Evolutionary conservation across 2,113 vertebrate species (phyloP).

Genomic region (Leptosomus discolor): DNA sequence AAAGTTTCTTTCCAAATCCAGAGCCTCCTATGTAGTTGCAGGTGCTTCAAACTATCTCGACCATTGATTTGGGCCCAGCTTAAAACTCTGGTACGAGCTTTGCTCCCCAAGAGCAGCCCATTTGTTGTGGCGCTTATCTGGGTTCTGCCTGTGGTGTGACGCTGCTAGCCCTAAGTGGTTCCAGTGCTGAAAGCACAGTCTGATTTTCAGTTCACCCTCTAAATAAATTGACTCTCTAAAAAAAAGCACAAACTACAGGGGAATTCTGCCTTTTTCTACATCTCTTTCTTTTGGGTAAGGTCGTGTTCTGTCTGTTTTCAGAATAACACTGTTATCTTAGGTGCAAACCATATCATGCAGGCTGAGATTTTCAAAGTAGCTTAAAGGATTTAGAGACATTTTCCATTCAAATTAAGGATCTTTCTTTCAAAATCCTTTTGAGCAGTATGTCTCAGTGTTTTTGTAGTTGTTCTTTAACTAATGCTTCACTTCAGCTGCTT

Average conservation of each 20-base stretch:
- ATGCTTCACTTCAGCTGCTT: neutral
- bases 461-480: neutral
- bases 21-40: neutral
- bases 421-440: constrained; percentile 43
- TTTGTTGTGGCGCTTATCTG: neutral
- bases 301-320: constrained; percentile 14
- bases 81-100: neutral
- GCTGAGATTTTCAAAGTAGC: constrained; percentile 54
- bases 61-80: neutral
- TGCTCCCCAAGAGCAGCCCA: neutral
- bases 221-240: neutral
- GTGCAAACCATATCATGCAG: constrained; percentile 26
- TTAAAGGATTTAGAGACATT: constrained; percentile 62
- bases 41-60: neutral
- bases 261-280: neutral
- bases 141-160: neutral
- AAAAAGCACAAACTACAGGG: neutral
- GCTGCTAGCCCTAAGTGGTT: neutral
- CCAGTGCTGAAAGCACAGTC: neutral
- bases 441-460: neutral
- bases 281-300: neutral
- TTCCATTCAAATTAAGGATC: constrained; percentile 57
- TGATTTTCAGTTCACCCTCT: neutral
- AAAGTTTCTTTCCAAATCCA: neutral
- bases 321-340: neutral